Evolutionary conservation across 1,140 invertebrate species (phyloP), one percentile per base, ranked within the genome.

Genomic region (Macrotrachela quadricornifera): DNA sequence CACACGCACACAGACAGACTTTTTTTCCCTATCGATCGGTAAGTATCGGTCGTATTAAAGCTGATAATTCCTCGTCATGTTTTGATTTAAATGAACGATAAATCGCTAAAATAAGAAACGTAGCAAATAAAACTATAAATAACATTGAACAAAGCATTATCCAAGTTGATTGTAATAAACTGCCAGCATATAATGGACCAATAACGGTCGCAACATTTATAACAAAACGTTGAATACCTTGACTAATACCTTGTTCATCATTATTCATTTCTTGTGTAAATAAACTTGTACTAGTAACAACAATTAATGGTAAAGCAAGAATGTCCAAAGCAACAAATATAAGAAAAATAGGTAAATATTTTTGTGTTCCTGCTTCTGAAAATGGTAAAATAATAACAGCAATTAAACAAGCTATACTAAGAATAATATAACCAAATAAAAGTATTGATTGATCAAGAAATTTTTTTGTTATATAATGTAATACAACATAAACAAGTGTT

Each of bases 171-270:
- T 30, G 21, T 10, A 42, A 42, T 42, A 54, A 42, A 6, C 46
- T 30, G 18, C 53, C 53, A 43, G 46, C 47, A 11, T 18, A 54
- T 40, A 54, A 15, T 11, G 53, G 53, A 17, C 53, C 53, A 30
- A 50, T 14, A 6, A 54, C 48, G 3, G 46, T 54, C 12, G 39
- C 53, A 10, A 54, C 46, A n/a, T 39, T 46, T 2, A 54, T 15
- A 42, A 54, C n/a, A 17, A 46, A 46, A n/a, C 53, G 30, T 44
- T 54, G 53, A 48, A 54, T 54, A 36, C 53, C 53, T 54, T 54
- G 53, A 14, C 46, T 38, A 18, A 54, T 13, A 39, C 53, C 53
- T 45, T 54, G 53, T 17, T n/a, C 17, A 38, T 45, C 36, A 11
- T 54, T 46, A 30, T 48, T 30, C 10, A 49, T 54, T 36, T 49